Percentiles rank a stretch among this genome's conserved stretches.
Conservation (phyloP, 2,797 vertebrate genomes). For the Acomys russatus region DNA sequence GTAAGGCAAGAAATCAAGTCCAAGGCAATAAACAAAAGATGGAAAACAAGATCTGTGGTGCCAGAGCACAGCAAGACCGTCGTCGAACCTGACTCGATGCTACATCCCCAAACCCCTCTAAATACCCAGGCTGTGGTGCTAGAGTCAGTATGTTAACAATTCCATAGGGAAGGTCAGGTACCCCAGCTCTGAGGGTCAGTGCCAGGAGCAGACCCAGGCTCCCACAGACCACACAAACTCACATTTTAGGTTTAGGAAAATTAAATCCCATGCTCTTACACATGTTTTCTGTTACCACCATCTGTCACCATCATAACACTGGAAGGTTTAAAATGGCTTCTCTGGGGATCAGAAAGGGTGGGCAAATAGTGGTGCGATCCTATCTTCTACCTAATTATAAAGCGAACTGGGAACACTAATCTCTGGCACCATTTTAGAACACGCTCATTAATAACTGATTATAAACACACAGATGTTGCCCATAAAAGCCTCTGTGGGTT, state of each 20-base stretch:
- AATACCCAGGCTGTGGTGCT: neutral
- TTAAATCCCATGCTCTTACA: neutral
- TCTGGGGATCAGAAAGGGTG: neutral
- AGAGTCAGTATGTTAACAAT: too few species aligned
- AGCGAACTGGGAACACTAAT: neutral
- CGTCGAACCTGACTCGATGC: neutral
- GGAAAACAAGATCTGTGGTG: neutral
- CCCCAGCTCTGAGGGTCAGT: neutral
- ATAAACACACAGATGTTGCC: neutral
- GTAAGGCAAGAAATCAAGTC: neutral
- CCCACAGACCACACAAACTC: neutral
- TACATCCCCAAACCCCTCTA: neutral
- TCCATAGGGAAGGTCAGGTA: neutral
- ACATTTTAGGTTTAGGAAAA: neutral
- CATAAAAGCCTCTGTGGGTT: neutral
- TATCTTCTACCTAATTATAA: neutral
- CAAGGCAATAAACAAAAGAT: neutral
- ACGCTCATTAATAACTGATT: neutral
- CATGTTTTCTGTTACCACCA: neutral
- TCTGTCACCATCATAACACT: neutral
- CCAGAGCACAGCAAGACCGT: neutral
- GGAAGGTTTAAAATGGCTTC: neutral
- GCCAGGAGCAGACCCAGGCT: neutral
- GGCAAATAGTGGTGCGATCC: neutral
- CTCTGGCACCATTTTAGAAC: constrained; percentile 14